phyloP scores from a whole-genome alignment of 2,888 invertebrate genomes.

The Drosophila putrida region DNA sequence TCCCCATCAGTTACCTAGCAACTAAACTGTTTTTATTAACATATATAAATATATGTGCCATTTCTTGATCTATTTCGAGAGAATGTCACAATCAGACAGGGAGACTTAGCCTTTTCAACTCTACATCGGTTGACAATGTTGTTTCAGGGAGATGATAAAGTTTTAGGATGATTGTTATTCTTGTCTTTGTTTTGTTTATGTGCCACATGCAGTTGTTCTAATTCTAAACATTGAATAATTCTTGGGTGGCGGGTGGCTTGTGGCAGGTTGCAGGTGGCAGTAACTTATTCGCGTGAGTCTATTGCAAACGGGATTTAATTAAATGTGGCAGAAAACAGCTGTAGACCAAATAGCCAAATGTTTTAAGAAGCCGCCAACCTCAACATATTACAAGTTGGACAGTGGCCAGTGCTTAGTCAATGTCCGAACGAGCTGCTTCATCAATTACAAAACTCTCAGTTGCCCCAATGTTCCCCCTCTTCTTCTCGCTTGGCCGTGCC shows the following conservation, averaged over 20 bases:
- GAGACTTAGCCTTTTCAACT: conserved; percentile 45
- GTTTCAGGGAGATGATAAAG: background rate
- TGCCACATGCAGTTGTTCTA: background rate
- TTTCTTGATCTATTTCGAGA: conserved; percentile 23
- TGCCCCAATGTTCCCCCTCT: conserved; percentile 14
- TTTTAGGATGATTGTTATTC: background rate
- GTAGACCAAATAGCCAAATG: conserved; percentile 32
- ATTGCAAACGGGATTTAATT: conserved; percentile 73
- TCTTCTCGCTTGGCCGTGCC: background rate
- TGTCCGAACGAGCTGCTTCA: conserved; percentile 68
- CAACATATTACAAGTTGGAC: conserved; percentile 60
- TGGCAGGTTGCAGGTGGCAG: conserved; percentile 1
- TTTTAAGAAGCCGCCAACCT: conserved; percentile 57
- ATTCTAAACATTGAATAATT: background rate
- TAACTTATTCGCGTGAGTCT: conserved; percentile 77
- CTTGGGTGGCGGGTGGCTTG: background rate
- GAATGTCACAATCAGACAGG: conserved; percentile 19
- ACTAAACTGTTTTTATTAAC: conserved; percentile 8
- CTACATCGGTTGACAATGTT: conserved; percentile 5
- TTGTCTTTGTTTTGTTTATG: background rate
- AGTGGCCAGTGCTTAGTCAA: conserved; percentile 73
- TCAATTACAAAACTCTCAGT: conserved; percentile 66
- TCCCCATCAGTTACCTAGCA: background rate
- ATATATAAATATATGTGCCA: conserved; percentile 19
- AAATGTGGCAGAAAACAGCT: conserved; percentile 31